Evolutionary conservation across 2,797 vertebrate species (phyloP).

Genomic region (Myiotriccus ornatus): DNA sequence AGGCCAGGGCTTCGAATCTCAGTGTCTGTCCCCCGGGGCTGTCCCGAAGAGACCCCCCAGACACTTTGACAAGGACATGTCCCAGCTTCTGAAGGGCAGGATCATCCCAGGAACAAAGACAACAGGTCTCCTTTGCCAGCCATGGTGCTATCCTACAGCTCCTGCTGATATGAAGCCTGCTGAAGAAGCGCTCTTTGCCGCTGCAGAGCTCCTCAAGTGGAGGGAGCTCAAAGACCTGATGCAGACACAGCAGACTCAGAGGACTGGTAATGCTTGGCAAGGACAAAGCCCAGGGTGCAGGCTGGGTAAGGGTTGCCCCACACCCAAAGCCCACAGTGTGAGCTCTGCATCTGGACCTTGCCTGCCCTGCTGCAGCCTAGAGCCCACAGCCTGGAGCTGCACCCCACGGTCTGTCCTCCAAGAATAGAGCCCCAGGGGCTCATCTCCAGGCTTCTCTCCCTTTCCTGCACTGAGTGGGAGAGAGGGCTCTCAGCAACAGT

Average conservation of each 20-base stretch:
- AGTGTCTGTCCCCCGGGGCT: not conserved
- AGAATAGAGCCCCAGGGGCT: too few species aligned
- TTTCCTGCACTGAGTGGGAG: too few species aligned
- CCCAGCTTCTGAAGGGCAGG: not conserved
- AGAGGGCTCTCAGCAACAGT: too few species aligned
- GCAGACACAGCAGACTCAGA: rapidly evolving
- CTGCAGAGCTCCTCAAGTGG: too few species aligned
- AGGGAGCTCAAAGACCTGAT: not conserved
- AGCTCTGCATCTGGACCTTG: not conserved
- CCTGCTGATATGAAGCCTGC: not conserved
- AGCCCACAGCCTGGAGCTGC: not conserved
- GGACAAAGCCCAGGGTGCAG: too few species aligned
- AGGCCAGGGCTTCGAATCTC: too few species aligned
- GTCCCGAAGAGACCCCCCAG: not conserved
- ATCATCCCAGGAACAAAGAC: not conserved
- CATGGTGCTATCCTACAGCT: not conserved
- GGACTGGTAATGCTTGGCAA: not conserved
- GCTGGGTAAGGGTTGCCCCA: not conserved
- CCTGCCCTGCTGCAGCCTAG: not conserved
- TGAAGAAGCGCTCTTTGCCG: too few species aligned
- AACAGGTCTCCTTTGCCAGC: not conserved
- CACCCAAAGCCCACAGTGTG: too few species aligned
- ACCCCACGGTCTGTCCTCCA: too few species aligned
- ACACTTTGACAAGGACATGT: not conserved
- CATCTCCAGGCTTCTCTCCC: too few species aligned